Percentiles rank a stretch among this genome's conserved stretches.
These are phyloP conservation scores for Bujurquina vittata DNA, from an alignment of 2,113 vertebrate species.

Conservation along the genomic window DNA sequence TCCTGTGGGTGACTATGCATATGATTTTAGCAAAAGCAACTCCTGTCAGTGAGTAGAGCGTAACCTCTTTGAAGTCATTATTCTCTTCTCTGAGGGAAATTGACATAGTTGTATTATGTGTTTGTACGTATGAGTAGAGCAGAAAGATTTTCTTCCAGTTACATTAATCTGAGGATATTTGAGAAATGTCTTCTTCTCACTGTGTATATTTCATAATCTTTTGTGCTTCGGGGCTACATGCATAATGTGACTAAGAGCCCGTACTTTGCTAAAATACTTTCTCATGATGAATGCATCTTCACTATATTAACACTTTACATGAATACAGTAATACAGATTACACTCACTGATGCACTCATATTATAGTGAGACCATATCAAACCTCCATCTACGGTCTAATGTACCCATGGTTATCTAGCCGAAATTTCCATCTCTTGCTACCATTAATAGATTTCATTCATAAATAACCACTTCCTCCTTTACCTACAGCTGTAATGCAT, in stretches of 20 bases:
- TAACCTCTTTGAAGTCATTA: slow-evolving; percentile 61
- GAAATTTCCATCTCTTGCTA: slow-evolving; percentile 39
- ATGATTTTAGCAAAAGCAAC: slow-evolving; percentile 29
- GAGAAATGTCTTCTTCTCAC: neutral
- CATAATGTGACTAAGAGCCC: slow-evolving; percentile 23
- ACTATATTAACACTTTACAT: slow-evolving; percentile 19
- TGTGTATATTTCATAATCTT: neutral
- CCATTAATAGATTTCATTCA: slow-evolving; percentile 64
- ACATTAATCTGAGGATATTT: neutral
- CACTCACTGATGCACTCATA: slow-evolving; percentile 25
- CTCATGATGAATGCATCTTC: slow-evolving; percentile 4
- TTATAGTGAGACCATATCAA: neutral
- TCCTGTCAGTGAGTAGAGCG: neutral
- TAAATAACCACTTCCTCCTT: slow-evolving; percentile 73
- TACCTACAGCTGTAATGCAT: slow-evolving; percentile 55
- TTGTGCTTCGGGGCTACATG: neutral
- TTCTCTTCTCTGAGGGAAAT: slow-evolving; percentile 24
- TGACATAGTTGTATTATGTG: neutral
- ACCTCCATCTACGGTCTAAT: slow-evolving; percentile 40
- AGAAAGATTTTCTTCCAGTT: neutral
- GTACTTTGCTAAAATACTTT: slow-evolving; percentile 21
- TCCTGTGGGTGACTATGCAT: slow-evolving; percentile 38
- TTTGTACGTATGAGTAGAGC: neutral
- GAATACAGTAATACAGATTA: slow-evolving; percentile 6
- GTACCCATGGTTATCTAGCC: slow-evolving; percentile 10